phyloP scores from a whole-genome alignment of 2,888 invertebrate species.

The Sinodicranocentrus sp. region DNA sequence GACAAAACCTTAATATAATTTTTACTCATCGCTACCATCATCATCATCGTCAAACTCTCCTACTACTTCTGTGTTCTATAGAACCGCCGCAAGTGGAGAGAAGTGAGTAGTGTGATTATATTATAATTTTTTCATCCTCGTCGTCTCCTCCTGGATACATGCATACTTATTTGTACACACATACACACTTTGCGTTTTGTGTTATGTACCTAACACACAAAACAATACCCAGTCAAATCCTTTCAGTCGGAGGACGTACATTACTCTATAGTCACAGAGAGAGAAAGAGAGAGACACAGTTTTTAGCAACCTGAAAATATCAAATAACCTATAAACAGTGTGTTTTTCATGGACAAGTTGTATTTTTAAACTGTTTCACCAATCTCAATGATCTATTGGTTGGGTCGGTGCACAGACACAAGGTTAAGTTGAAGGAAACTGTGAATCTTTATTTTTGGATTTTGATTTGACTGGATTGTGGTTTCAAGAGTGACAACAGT shows the following conservation, averaged over 20 bases:
- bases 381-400: neutral
- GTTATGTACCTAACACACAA: neutral
- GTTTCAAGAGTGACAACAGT: neutral
- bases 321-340: neutral
- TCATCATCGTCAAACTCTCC: neutral
- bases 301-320: constrained; percentile 5
- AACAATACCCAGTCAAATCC: constrained; percentile 8
- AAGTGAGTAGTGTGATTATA: constrained; percentile 10
- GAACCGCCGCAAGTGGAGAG: neutral
- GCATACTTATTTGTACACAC: neutral
- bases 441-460: neutral
- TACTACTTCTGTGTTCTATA: neutral
- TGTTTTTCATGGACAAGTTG: neutral
- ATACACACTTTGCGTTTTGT: constrained; percentile 34
- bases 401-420: neutral
- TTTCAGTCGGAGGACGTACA: constrained; percentile 19
- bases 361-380: neutral
- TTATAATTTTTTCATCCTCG: neutral
- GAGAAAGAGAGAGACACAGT: neutral
- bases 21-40: constrained; percentile 25
- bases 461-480: too few species aligned
- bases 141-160: constrained; percentile 11
- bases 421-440: neutral
- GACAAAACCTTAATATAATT: constrained; percentile 37
- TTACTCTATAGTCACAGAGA: constrained; percentile 2